A percentile compares a stretch with the other conserved stretches of the same genome.
These are phyloP conservation scores for Oreotrochilus melanogaster DNA, from an alignment of 2,113 vertebrate species.

Conservation along the genomic window DNA sequence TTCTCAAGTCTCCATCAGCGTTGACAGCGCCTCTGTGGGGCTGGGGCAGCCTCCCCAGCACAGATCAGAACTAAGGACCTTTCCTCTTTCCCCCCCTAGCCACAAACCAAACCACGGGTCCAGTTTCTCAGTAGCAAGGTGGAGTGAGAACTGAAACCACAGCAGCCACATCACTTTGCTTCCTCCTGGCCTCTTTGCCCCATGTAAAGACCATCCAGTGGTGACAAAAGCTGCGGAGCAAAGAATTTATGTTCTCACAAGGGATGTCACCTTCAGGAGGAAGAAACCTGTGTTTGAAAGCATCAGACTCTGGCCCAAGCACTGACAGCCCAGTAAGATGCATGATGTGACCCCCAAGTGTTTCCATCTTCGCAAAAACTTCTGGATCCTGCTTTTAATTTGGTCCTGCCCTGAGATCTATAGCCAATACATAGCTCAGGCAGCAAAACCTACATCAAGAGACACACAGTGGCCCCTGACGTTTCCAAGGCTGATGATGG, in stretches of 20 bases:
- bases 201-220: neutral
- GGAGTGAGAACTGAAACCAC: conserved; percentile 61
- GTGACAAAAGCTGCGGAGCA: neutral
- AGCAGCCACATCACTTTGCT: conserved; percentile 24
- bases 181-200: neutral
- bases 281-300: neutral
- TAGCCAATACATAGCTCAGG: neutral
- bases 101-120: conserved; percentile 12
- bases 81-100: neutral
- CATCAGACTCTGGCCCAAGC: neutral
- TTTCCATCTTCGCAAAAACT: neutral
- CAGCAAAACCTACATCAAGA: neutral
- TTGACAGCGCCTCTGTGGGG: neutral
- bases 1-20: neutral
- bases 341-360: accelerated
- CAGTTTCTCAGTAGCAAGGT: conserved; percentile 50
- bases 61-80: neutral
- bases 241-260: conserved; percentile 12
- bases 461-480: neutral
- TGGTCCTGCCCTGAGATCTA: neutral
- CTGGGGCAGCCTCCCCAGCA: neutral
- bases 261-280: neutral
- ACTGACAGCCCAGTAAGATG: accelerated
- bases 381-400: neutral
- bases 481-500: neutral